phyloP scores from a whole-genome alignment of 1,140 invertebrate genomes.

The Subanguina moxae region DNA sequence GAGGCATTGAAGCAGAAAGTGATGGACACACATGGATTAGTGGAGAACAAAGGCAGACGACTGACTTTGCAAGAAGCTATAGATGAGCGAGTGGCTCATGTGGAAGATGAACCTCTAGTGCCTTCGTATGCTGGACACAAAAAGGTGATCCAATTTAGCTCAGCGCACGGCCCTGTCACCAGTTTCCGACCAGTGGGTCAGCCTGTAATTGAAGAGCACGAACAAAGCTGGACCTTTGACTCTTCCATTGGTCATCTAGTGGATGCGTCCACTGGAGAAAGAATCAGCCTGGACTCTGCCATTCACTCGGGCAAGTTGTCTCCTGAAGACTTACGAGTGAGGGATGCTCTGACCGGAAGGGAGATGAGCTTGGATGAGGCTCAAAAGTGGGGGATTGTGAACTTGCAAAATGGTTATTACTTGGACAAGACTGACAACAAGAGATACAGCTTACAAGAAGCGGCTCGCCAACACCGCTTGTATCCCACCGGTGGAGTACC shows the following conservation, averaged over 20 bases:
- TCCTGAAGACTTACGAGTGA: constrained; percentile 65
- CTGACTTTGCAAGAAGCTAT: constrained; percentile 77
- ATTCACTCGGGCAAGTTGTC: constrained; percentile 61
- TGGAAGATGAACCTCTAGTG: constrained; percentile 55
- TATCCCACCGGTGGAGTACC: constrained; percentile 58
- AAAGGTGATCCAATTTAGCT: constrained; percentile 57
- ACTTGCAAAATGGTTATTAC: constrained; percentile 69
- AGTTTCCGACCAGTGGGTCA: constrained; percentile 61
- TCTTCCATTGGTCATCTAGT: constrained; percentile 44
- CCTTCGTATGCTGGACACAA: constrained; percentile 35
- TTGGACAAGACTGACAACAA: constrained; percentile 68
- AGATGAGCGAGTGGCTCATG: constrained; percentile 68
- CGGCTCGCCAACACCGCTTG: constrained; percentile 54
- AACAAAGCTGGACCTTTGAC: constrained; percentile 54
- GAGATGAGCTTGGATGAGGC: constrained; percentile 70
- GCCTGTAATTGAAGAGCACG: constrained; percentile 52
- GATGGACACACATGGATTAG: constrained; percentile 74
- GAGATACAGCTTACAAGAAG: constrained; percentile 71
- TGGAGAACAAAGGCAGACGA: constrained; percentile 74
- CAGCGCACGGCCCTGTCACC: constrained; percentile 53
- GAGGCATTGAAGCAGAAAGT: constrained; percentile 79
- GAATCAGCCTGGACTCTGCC: constrained; percentile 71
- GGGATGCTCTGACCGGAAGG: constrained; percentile 70
- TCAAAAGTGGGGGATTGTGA: constrained; percentile 68
- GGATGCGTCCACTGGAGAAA: constrained; percentile 66